Base-by-base conservation (phyloP, 2,888 invertebrate genomes). In the Galeopsomyia nigrocyanea region DNA sequence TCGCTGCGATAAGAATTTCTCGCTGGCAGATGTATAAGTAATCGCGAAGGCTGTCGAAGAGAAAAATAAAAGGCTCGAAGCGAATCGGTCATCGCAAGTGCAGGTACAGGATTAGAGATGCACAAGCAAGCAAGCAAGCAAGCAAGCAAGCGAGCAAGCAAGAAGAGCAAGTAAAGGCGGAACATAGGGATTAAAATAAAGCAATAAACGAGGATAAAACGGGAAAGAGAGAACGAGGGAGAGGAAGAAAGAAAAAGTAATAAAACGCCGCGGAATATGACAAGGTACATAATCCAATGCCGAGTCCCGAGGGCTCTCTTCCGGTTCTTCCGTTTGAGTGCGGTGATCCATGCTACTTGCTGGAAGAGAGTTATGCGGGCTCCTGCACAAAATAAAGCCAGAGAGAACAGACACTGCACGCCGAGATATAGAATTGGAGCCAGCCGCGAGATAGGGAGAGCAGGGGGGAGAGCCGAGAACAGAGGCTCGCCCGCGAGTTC, bases 211-310 rank as follows among this genome's bases (percentile, higher is more conserved):
- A 13, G 10, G 31, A 31, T 7, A 31, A 31, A 31, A 31, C 3
- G 7, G 31, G 31, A 7, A 31, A 31, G 31, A 31, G 31, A 7
- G 31, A 31, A 7, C 3, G 7, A 31, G 31, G 31, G 7, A 31
- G 31, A 31, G 31, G 3, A 31, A 31, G 31, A 7, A 31, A 31
- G 31, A 31, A 31, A 31, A n/a, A 16, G 51, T 39, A 64, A 64
- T 64, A 64, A 64, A 64, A 64, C 16, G n/a, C 10, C 13, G 16
- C 22, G 9, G 46, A 47, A 56, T 47, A 22, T 21, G 68, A 68
- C 55, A 68, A 61, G 53, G 47, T 47, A 55, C 68, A 61, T 53
- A 68, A 68, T 68, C 68, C 46, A 68, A 68, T 68, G 19, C 61
- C 55, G n/a, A 31, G 22, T 22, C 21, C 46, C 57, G 17, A 66